Conservation (phyloP, 2,113 vertebrate genomes). For the Embiotoca jacksoni region DNA sequence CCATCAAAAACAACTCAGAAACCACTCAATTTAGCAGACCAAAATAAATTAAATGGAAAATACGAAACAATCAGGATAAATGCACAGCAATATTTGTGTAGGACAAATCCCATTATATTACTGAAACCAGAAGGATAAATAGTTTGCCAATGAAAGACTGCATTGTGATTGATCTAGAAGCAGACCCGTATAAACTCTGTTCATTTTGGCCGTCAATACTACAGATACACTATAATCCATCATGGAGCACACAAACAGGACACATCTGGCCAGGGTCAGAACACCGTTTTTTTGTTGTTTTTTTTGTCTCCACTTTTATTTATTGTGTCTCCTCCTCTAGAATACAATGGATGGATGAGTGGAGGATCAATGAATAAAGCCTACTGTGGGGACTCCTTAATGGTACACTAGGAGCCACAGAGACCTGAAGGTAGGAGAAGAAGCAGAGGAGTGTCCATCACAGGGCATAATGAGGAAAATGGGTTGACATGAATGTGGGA, state of each 20-base stretch:
- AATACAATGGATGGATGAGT: conserved; percentile 43
- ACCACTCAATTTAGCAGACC: not conserved
- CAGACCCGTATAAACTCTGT: conserved; percentile 21
- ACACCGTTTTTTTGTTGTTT: conserved; percentile 17
- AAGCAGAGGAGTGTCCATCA: conserved; percentile 48
- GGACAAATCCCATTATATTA: conserved; percentile 17
- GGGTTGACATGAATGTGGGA: conserved; percentile 50
- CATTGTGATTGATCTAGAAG: conserved; percentile 26
- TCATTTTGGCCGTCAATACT: conserved; percentile 39
- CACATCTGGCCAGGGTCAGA: conserved; percentile 22
- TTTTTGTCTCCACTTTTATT: conserved; percentile 28
- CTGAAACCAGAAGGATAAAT: conserved; percentile 20
- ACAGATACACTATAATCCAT: conserved; percentile 27
- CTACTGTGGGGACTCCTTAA: conserved; percentile 68
- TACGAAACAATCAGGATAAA: conserved; percentile 12
- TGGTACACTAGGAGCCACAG: conserved; percentile 56
- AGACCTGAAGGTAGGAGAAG: conserved; percentile 47
- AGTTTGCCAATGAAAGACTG: conserved; percentile 10
- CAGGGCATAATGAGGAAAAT: conserved; percentile 56
- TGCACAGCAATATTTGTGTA: conserved; percentile 18
- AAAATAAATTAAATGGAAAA: conserved; percentile 21
- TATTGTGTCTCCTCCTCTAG: conserved; percentile 30
- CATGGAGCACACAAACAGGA: conserved; percentile 20
- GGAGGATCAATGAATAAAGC: conserved; percentile 50
- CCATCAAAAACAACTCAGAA: conserved; percentile 29